These are phyloP conservation scores for Geotrupes spiniger DNA, from an alignment of 2,888 invertebrate species.

Conservation along the genomic window DNA sequence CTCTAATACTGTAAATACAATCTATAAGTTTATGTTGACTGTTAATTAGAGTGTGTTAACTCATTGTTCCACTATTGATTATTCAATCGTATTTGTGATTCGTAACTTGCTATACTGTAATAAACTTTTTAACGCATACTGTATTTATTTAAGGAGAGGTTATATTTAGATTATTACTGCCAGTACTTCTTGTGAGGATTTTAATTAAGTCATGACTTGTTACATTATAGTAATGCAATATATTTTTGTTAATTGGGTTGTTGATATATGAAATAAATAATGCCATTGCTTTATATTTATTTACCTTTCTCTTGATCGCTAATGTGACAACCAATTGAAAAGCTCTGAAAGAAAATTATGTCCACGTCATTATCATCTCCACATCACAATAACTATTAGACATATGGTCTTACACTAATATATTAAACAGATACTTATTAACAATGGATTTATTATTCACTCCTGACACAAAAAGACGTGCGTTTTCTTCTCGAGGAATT, in stretches of 20 bases:
- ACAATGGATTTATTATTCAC: too few species aligned
- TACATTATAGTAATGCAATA: slow-evolving; percentile 21
- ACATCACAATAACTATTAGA: too few species aligned
- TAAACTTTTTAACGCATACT: slow-evolving; percentile 8
- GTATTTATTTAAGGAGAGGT: slow-evolving; percentile 12
- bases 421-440: too few species aligned
- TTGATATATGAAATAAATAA: slow-evolving; percentile 26
- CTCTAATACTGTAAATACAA: slow-evolving; percentile 10
- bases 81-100: slow-evolving; percentile 3
- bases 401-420: too few species aligned
- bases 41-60: slow-evolving; percentile 8
- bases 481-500: too few species aligned
- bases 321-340: not conserved
- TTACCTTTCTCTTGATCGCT: slow-evolving; percentile 1
- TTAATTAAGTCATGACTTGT: slow-evolving; percentile 19
- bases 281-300: slow-evolving; percentile 23
- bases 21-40: slow-evolving; percentile 6
- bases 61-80: slow-evolving; percentile 6
- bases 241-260: slow-evolving; percentile 29
- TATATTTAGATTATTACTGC: slow-evolving; percentile 19
- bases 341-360: too few species aligned
- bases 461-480: too few species aligned
- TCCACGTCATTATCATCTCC: too few species aligned
- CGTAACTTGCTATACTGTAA: slow-evolving; percentile 6
- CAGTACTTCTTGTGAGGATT: slow-evolving; percentile 11